Conservation (phyloP, 2,888 invertebrate species). For the Panopea generosa region DNA sequence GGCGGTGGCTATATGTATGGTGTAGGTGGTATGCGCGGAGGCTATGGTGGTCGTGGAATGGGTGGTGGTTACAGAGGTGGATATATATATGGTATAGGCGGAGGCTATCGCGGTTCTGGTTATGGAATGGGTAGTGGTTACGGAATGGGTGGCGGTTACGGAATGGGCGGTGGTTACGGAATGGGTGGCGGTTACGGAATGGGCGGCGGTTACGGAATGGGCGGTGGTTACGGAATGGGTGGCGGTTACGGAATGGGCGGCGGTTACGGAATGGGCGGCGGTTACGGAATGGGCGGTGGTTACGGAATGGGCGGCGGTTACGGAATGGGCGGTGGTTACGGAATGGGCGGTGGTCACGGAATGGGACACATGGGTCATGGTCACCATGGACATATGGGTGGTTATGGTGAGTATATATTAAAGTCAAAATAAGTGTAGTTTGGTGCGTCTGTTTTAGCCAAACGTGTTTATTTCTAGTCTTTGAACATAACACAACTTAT, state of each 20-base stretch:
- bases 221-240: background rate
- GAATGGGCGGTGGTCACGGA: no score
- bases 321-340: background rate
- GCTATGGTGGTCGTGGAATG: conserved; percentile 9
- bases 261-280: background rate
- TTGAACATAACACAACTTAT: no score
- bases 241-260: no score
- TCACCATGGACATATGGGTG: no score
- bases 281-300: background rate
- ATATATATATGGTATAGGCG: background rate
- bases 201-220: background rate
- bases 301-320: background rate
- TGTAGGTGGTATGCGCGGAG: conserved; percentile 12
- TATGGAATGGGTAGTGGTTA: conserved; percentile 8
- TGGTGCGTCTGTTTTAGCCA: no score
- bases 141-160: no score
- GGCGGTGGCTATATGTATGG: background rate
- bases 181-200: background rate
- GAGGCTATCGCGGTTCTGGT: conserved; percentile 3
- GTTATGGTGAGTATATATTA: no score
- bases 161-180: no score
- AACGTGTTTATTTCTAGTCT: no score
- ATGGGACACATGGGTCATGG: no score
- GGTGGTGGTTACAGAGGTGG: conserved; percentile 1
- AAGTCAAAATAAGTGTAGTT: no score